Base-by-base conservation (phyloP, 2,113 vertebrate genomes). In the Odontesthes bonariensis region DNA sequence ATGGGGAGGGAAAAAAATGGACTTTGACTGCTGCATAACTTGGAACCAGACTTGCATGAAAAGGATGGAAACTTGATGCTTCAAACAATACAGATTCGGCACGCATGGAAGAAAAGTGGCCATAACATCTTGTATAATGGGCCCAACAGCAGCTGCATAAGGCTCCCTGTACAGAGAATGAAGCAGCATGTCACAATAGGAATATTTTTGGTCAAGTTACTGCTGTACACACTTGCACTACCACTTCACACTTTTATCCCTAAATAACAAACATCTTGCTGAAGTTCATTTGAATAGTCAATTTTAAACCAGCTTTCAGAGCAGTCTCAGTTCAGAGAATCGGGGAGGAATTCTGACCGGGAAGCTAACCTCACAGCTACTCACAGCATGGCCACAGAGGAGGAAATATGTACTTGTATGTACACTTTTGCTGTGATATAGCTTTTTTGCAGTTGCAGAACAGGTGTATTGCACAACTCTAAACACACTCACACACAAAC, bases 171-270 rank as follows among this genome's bases (percentile, higher is more conserved):
- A 22, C 16, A 47, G 1, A 47, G 27, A 57, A 47, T 22, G 23
- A 69, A 69, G 27, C 40, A 6, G 13, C 17, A 57, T 69, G 54
- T 69, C 54, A n/a, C n/a, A 47, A 12, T 27, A 17, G 16, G 14
- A 17, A 47, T 3, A n/a, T 19, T 49, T n/a, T 10, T 10, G 10
- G 46, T 2, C 5, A 17, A 47, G 44, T 16, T 47, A 17, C 13
- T 47, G 44, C 10, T 27, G 27, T 27, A 27, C 3, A 27, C 27
- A 27, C 27, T 27, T 27, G 27, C 27, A 27, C 27, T 27, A 27
- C 27, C 27, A 27, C 27, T 27, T 27, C 27, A 27, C 27, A 27
- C 27, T 27, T 27, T 27, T 27, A 27, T 27, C 27, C 27, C 27
- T 27, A 27, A 27, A 27, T 27, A 55, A 55, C 53, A 5, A 5